A percentile compares a stretch with the other conserved stretches of the same genome.
phyloP scores from a whole-genome alignment of 2,797 vertebrate species.

The Pangasius mekongensis region DNA sequence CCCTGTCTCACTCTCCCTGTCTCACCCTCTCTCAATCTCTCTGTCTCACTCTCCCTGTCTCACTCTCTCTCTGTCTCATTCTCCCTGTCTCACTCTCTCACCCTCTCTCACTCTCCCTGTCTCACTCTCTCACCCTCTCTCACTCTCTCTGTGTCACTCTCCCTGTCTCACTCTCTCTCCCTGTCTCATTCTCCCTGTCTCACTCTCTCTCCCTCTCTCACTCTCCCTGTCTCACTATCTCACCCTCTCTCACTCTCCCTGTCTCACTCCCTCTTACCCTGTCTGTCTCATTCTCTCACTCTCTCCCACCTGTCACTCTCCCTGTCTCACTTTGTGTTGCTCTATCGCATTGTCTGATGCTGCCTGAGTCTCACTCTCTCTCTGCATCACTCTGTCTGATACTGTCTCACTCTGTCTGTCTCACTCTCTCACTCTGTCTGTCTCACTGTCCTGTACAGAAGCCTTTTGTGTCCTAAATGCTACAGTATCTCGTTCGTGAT shows the following conservation, averaged over 20 bases:
- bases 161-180: too few species aligned
- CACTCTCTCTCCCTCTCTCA: too few species aligned
- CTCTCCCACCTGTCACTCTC: too few species aligned
- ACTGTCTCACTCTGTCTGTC: background rate
- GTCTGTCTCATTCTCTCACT: background rate
- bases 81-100: too few species aligned
- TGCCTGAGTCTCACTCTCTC: background rate
- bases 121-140: background rate
- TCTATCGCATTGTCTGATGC: background rate
- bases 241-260: background rate
- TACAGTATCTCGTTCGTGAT: too few species aligned
- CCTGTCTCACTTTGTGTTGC: background rate
- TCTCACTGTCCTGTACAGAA: background rate
- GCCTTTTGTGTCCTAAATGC: too few species aligned
- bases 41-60: background rate
- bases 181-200: too few species aligned
- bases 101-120: background rate
- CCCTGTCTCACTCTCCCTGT: background rate
- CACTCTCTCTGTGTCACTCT: background rate
- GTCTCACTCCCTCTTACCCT: background rate
- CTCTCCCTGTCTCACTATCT: background rate
- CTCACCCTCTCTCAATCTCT: background rate
- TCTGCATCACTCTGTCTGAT: background rate
- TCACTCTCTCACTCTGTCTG: background rate
- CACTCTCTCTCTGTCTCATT: too few species aligned